Base-by-base conservation (phyloP, 2,113 vertebrate species). In the Gymnarchus niloticus region DNA sequence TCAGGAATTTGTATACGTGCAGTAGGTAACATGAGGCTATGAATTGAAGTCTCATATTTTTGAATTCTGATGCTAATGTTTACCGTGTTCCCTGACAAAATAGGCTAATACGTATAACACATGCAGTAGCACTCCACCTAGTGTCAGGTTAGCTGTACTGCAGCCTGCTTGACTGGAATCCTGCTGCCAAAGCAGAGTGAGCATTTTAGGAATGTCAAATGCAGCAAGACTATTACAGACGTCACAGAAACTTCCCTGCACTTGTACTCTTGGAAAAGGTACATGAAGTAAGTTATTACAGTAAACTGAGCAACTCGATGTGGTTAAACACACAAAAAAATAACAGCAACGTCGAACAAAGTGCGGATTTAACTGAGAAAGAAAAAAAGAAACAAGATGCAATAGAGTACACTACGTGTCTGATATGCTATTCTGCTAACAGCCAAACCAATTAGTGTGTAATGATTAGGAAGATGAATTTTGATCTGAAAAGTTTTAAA, bases 111-210 rank as follows among this genome's bases (percentile, higher is more conserved):
- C 51, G 56, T 25, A 25, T 54, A 37, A 59, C 12, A 57, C 44
- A 59, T 37, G 14, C 21, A 56, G 25, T 41, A n/a, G 37, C 37
- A 25, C 41, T 84, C 46, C 44, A 17, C 46, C 83, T 84, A 84
- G 83, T 84, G 41, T 59, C 57, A 33, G 44, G 23, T 48, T 48
- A 84, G 56, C 37, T 84, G 56, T 25, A 84, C 57, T 61, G 83
- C 41, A 84, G 8, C 56, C 56, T 59, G 19, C 9, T 7, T 12
- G 9, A 83, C 1, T 33, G 23, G 65, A 65, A 46, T 1, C 8
- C 23, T 81, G 23, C 77, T 8, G 48, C 41, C 37, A 21, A 78
- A 78, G 19, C 19, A 17, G 59, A 65, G 28, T 69, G 6, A 37
- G 25, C 6, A 37, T 69, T 5, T 69, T 69, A 73, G 5, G 28